Evolutionary conservation across 2,113 vertebrate genomes (phyloP).

Genomic region (Ictalurus punctatus): DNA sequence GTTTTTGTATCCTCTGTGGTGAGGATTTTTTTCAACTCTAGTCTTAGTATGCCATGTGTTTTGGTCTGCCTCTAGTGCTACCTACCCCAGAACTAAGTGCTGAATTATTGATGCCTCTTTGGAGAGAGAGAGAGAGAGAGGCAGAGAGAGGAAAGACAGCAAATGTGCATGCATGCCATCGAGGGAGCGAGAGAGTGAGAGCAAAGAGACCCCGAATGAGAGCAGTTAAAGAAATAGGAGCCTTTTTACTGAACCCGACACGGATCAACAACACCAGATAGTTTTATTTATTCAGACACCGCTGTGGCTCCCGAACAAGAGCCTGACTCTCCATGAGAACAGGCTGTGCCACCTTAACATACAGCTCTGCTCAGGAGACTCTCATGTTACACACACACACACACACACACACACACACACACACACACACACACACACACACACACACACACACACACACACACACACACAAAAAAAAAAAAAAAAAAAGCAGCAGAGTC

Average conservation of each 20-base stretch:
- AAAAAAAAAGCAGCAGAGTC: slow-evolving; percentile 15
- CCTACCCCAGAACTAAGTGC: slow-evolving; percentile 65
- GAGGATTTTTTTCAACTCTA: slow-evolving; percentile 29
- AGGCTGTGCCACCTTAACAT: slow-evolving; percentile 58
- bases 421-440: too few species aligned
- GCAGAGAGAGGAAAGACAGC: slow-evolving; percentile 26
- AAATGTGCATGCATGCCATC: slow-evolving; percentile 12
- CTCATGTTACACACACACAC: slow-evolving; percentile 47
- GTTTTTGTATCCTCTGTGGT: slow-evolving; percentile 15
- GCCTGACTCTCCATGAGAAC: slow-evolving; percentile 60
- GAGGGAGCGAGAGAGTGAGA: slow-evolving; percentile 28
- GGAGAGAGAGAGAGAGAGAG: slow-evolving; percentile 46
- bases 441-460: too few species aligned
- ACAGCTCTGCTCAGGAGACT: slow-evolving; percentile 27
- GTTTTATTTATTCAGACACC: slow-evolving; percentile 78
- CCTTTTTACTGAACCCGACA: slow-evolving; percentile 67
- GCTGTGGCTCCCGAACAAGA: slow-evolving; percentile 65
- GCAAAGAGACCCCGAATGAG: slow-evolving; percentile 33
- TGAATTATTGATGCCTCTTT: slow-evolving; percentile 75
- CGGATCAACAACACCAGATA: slow-evolving; percentile 74
- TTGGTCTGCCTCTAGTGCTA: slow-evolving; percentile 60
- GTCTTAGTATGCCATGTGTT: slow-evolving; percentile 35
- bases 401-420: too few species aligned
- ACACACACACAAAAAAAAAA: too few species aligned
- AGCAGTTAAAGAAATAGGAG: slow-evolving; percentile 72